phyloP scores from a whole-genome alignment of 2,888 invertebrate species.

The Lasioglossum leucozonium region DNA sequence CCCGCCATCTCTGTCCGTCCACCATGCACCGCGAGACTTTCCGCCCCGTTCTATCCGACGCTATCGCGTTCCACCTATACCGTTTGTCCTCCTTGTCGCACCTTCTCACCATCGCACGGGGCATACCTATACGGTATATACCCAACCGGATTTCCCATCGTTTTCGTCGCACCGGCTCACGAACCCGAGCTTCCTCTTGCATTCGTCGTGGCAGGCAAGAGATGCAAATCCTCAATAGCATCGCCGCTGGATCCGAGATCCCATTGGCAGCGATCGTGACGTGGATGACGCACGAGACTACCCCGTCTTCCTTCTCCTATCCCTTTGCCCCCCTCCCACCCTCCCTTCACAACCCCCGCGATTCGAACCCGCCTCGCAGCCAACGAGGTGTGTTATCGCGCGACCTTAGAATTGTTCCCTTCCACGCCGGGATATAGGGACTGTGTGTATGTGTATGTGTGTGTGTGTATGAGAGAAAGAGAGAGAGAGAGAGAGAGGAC shows the following conservation, averaged over 20 bases:
- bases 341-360: too few relatives aligned
- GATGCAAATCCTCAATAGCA: constrained; percentile 75
- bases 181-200: constrained; percentile 59
- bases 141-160: constrained; percentile 73
- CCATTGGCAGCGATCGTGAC: constrained; percentile 71
- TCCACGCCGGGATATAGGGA: constrained; percentile 10
- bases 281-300: constrained; percentile 63
- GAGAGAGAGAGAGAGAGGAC: not conserved
- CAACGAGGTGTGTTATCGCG: constrained; percentile 38
- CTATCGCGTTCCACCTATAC: constrained; percentile 55
- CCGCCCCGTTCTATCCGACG: constrained; percentile 27
- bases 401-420: constrained; percentile 53
- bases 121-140: constrained; percentile 54
- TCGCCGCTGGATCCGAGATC: constrained; percentile 66
- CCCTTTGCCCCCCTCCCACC: not conserved
- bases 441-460: too few relatives aligned
- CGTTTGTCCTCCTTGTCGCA: constrained; percentile 55
- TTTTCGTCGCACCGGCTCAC: constrained; percentile 65
- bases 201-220: constrained; percentile 63
- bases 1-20: constrained; percentile 17
- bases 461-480: too few relatives aligned
- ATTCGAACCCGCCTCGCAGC: not conserved
- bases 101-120: constrained; percentile 46
- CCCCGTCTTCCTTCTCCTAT: constrained; percentile 17
- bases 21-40: not conserved